phyloP scores from a whole-genome alignment of 2,888 invertebrate genomes.

The Lordiphosa fenestrarum region DNA sequence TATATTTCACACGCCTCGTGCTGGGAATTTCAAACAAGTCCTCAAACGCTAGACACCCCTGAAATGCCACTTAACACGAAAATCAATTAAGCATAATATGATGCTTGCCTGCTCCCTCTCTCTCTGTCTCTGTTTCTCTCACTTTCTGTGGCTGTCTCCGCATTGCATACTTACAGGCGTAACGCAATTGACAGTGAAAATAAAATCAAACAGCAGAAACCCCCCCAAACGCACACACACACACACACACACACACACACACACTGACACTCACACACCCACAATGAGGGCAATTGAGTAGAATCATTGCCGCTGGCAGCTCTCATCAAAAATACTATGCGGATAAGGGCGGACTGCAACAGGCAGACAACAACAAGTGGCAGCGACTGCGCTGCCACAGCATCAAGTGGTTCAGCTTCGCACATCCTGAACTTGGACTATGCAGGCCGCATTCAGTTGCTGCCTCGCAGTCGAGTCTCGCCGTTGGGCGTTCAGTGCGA shows the following conservation, averaged over 20 bases:
- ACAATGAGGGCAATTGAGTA: slow-evolving; percentile 73
- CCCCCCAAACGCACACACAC: slow-evolving; percentile 14
- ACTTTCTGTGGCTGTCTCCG: not conserved
- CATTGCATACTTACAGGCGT: slow-evolving; percentile 58
- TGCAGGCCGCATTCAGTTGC: slow-evolving; percentile 52
- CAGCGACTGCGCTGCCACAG: slow-evolving; percentile 39
- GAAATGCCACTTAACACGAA: slow-evolving; percentile 40
- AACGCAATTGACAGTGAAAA: slow-evolving; percentile 61
- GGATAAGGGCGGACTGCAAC: slow-evolving; percentile 46
- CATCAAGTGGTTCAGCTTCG: slow-evolving; percentile 25
- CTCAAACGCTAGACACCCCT: not conserved
- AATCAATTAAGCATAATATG: slow-evolving; percentile 60
- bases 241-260: slow-evolving; percentile 4
- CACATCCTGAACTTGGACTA: slow-evolving; percentile 37
- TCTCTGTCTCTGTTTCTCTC: too few relatives aligned
- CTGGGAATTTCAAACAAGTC: not conserved
- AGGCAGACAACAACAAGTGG: slow-evolving; percentile 64
- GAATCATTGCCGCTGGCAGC: slow-evolving; percentile 72
- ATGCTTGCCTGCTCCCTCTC: not conserved
- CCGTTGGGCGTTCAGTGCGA: slow-evolving; percentile 78
- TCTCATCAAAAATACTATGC: slow-evolving; percentile 40
- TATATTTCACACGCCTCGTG: not conserved
- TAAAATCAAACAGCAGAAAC: slow-evolving; percentile 44
- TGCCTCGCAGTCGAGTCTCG: slow-evolving; percentile 38
- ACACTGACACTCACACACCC: slow-evolving; percentile 5